Base-by-base conservation (phyloP, 2,113 vertebrate species). In the Uropsilus gracilis region DNA sequence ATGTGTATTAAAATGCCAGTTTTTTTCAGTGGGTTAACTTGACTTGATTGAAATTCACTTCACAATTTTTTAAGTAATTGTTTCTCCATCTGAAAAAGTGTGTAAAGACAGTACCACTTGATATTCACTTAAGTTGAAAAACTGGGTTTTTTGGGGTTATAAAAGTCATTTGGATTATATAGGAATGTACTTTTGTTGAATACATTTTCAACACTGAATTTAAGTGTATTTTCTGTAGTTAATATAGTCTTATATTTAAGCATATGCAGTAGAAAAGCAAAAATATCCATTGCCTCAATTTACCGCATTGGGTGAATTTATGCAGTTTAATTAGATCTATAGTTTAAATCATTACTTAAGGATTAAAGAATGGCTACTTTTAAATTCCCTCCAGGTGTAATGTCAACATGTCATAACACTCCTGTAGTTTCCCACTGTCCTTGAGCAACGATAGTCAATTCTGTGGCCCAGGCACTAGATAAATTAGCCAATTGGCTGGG, bases 191-290 rank as follows among this genome's bases (percentile, higher is more conserved):
- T 81, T 94, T 81, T 26, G 73, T 80, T 91, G 22, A 8, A 85
- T 57, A 8, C 42, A 42, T 82, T 55, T 46, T 71, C 68, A 75
- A 82, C 34, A 69, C n/a, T 95, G 42, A 90, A 73, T 92, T 80
- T 94, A 85, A 57, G 83, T 48, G 24, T 89, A 34, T 68, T 11
- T 55, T 93, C 30, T 72, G 26, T 95, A 42, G 32, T 76, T 92
- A 90, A 71, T 63, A 55, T 8, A 2, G 57, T 82, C 69, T 89
- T 71, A 26, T 83, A 82, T 86, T 30, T 64, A 86, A 77, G 53
- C 46, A 71, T 81, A 81, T 86, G 46, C 87, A 83, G 46, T 59
- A 32, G 66, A 87, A 80, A 92, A 69, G 46, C 13, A 91, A 69
- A 59, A 17, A 53, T 53, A 53, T 53, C 7, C 16, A 17, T 53